Evolutionary conservation across 2,888 invertebrate species (phyloP).

Genomic region (Sarcophaga carnaria): DNA sequence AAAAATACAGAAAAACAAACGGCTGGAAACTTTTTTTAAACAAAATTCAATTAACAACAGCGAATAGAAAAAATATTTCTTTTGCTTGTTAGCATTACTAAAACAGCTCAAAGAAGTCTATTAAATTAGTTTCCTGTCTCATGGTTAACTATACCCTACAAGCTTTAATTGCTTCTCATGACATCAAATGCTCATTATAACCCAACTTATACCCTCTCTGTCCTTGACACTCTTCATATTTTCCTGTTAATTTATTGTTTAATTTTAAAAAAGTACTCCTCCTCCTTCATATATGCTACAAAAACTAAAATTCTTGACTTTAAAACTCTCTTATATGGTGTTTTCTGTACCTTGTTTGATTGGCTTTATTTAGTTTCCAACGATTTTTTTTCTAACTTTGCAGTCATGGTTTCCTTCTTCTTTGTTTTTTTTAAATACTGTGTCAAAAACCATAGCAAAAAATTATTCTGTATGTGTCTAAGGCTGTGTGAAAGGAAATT

Average conservation of each 20-base stretch:
- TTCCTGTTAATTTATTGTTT: too few relatives aligned
- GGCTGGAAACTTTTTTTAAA: slow-evolving; percentile 12
- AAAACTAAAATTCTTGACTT: too few relatives aligned
- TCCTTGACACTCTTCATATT: too few relatives aligned
- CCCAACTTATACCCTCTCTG: too few relatives aligned
- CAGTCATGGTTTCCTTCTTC: background rate
- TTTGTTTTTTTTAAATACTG: slow-evolving; percentile 4
- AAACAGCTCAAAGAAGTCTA: slow-evolving; percentile 4
- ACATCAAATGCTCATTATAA: too few relatives aligned
- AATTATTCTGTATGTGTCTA: background rate
- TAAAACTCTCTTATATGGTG: too few relatives aligned
- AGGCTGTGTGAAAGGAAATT: background rate
- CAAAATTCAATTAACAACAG: slow-evolving; percentile 60
- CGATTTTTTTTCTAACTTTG: background rate
- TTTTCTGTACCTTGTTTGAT: too few relatives aligned
- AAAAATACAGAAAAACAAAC: background rate
- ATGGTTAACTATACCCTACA: background rate
- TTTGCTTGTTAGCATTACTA: background rate
- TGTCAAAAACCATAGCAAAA: slow-evolving; percentile 43
- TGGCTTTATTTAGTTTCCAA: too few relatives aligned
- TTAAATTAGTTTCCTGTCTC: background rate
- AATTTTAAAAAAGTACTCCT: too few relatives aligned
- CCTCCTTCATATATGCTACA: too few relatives aligned
- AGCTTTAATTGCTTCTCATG: background rate
- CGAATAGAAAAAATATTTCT: background rate